A percentile compares a stretch with the other conserved stretches of the same genome.
Conservation (phyloP, 2,113 vertebrate genomes). For the Clinocottus analis region DNA sequence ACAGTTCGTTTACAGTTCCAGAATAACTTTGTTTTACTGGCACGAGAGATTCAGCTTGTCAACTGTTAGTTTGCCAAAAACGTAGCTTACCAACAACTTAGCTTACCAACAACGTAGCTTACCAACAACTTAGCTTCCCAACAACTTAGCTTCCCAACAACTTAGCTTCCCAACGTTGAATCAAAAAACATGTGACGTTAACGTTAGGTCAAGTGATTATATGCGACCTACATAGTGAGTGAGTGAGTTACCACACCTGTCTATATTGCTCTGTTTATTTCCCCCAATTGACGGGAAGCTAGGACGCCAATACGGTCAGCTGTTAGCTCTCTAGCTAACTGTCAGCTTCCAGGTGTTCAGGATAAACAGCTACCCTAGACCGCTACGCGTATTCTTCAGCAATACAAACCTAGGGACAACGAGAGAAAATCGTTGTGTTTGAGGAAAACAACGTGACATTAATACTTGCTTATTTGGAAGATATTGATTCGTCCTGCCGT, state of each 20-base stretch:
- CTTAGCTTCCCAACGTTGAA: neutral
- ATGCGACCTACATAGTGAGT: no score
- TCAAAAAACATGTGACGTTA: neutral
- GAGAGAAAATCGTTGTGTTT: neutral
- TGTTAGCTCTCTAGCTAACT: slow-evolving; percentile 53
- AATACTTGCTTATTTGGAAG: slow-evolving; percentile 48
- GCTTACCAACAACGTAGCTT: neutral
- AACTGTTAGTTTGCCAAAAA: no score
- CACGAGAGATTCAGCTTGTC: neutral
- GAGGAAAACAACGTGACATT: neutral
- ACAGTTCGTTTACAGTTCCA: neutral
- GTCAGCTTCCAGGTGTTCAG: neutral
- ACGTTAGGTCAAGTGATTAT: neutral
- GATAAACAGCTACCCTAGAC: neutral
- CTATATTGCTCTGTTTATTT: neutral
- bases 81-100: neutral
- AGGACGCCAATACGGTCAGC: neutral
- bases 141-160: slow-evolving; percentile 7
- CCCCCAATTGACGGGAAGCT: neutral
- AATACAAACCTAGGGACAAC: accelerated
- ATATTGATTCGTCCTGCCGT: neutral
- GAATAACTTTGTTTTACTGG: neutral
- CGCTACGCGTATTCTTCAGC: neutral
- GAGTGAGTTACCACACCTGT: neutral
- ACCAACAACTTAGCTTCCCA: no score